Evolutionary conservation across 2,113 vertebrate genomes (phyloP).

Genomic region (Ancistrus triradiatus): DNA sequence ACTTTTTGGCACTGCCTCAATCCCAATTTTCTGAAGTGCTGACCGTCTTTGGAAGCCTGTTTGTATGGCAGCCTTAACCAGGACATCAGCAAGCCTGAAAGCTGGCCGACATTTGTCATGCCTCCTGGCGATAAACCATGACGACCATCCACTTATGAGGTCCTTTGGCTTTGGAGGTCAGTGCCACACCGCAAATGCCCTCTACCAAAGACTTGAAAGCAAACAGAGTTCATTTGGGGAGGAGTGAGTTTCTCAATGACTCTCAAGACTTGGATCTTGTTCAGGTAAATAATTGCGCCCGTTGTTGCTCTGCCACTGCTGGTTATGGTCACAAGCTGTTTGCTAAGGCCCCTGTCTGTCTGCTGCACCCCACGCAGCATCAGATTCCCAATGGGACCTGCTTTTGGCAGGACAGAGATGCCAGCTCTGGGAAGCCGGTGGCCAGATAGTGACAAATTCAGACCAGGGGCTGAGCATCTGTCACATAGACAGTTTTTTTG

Average conservation of each 20-base stretch:
- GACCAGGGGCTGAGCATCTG: constrained; percentile 53
- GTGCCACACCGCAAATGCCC: neutral
- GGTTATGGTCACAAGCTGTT: constrained; percentile 76
- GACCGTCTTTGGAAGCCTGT: too few species aligned
- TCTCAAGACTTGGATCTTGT: constrained; percentile 69
- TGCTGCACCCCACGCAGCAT: constrained; percentile 67
- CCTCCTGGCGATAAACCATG: constrained; percentile 49
- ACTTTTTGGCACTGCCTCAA: neutral
- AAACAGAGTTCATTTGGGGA: constrained; percentile 60
- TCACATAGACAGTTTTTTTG: constrained; percentile 51
- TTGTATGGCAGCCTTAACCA: constrained; percentile 5
- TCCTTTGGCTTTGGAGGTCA: too few species aligned
- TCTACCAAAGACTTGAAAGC: constrained; percentile 44
- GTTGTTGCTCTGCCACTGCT: constrained; percentile 69
- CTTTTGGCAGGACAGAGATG: constrained; percentile 72
- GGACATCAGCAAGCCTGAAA: constrained; percentile 31
- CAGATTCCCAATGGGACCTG: constrained; percentile 55
- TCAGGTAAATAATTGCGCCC: constrained; percentile 72
- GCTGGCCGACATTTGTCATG: constrained; percentile 51
- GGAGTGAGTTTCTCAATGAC: constrained; percentile 18
- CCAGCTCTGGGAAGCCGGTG: constrained; percentile 66
- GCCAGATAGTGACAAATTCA: constrained; percentile 59
- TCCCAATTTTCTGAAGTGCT: too few species aligned
- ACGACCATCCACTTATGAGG: constrained; percentile 38
- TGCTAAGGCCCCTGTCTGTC: constrained; percentile 74